Percentiles rank a stretch among this genome's conserved stretches.
Evolutionary conservation across 2,888 invertebrate species (phyloP).

Genomic region (Vesta saturnalis): DNA sequence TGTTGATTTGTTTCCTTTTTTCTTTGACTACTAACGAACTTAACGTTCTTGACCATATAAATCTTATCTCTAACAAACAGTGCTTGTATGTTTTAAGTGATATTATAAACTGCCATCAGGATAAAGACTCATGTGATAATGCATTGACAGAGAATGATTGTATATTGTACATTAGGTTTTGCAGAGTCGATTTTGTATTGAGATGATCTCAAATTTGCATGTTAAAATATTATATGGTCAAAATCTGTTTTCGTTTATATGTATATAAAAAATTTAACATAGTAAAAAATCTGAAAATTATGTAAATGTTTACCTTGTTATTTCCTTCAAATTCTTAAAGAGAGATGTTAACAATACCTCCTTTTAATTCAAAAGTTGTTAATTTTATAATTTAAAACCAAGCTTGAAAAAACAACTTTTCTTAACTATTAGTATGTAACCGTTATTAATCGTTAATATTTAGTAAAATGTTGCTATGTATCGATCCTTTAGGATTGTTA

Average conservation of each 20-base stretch:
- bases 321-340: constrained; percentile 30
- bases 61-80: background rate
- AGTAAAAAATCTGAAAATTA: background rate
- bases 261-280: background rate
- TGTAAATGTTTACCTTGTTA: constrained; percentile 28
- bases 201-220: background rate
- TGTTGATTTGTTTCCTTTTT: background rate
- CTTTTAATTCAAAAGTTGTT: background rate
- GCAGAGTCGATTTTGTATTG: background rate
- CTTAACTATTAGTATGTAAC: background rate
- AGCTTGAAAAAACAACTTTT: constrained; percentile 11
- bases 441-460: constrained; percentile 29
- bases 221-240: background rate
- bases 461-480: constrained; percentile 11
- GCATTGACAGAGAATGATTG: background rate
- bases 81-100: background rate
- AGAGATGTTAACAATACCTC: constrained; percentile 10
- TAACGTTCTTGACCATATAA: background rate
- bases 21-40: background rate
- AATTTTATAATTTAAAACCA: too few relatives aligned
- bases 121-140: background rate
- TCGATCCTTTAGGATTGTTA: background rate
- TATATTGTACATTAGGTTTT: constrained; percentile 2
- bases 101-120: background rate
- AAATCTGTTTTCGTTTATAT: constrained; percentile 25